Evolutionary conservation across 2,888 invertebrate species (phyloP).

Genomic region (Nyleta sp.): DNA sequence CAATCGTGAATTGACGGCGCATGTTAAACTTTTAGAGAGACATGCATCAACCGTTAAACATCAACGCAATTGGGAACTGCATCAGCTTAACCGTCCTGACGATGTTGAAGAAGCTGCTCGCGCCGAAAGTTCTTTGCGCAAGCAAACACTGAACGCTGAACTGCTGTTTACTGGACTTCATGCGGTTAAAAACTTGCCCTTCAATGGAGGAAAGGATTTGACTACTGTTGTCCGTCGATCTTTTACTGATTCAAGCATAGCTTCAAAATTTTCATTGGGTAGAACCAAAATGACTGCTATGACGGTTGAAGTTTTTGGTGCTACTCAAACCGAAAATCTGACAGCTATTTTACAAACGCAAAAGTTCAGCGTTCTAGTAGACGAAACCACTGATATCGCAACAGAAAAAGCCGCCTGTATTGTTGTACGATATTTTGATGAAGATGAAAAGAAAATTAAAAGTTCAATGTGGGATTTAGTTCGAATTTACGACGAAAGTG

Average conservation of each 20-base stretch:
- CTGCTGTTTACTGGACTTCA: background rate
- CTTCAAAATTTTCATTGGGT: background rate
- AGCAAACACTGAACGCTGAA: background rate
- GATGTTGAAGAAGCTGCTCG: background rate
- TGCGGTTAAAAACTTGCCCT: background rate
- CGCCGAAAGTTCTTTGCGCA: background rate
- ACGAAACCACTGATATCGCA: conserved; percentile 71
- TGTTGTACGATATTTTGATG: conserved; percentile 66
- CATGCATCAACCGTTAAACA: too few relatives aligned
- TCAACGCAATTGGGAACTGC: too few relatives aligned
- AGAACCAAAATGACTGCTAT: background rate
- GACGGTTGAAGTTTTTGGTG: background rate
- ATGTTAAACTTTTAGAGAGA: too few relatives aligned
- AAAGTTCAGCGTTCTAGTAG: conserved; percentile 68
- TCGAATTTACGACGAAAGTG: conserved; percentile 10
- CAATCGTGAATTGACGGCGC: too few relatives aligned
- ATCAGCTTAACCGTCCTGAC: too few relatives aligned
- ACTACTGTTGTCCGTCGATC: background rate
- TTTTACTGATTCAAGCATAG: conserved; percentile 1
- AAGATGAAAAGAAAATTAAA: conserved; percentile 33
- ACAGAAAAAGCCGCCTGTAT: conserved; percentile 62
- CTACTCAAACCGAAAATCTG: background rate
- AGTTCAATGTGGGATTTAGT: conserved; percentile 67
- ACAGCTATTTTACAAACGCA: conserved; percentile 71
- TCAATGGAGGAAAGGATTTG: background rate